A percentile compares a stretch with the other conserved stretches of the same genome.
These are phyloP conservation scores for Apostichopus parvimensis DNA, from an alignment of 35 echinoderm and acorn worm genomes.

Conservation along the genomic window DNA sequence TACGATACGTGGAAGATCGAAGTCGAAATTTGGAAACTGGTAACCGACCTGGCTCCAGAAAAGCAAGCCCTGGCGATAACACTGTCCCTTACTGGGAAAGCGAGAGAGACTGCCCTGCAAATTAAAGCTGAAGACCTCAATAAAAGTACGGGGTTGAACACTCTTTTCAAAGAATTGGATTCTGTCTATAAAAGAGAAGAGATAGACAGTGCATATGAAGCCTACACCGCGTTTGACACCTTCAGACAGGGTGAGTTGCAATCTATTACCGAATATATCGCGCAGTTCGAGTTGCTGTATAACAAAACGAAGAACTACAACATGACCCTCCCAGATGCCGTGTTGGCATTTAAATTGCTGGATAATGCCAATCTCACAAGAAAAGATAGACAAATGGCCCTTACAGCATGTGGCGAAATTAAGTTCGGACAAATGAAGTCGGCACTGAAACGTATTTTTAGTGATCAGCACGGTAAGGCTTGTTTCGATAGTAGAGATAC, in stretches of 20 bases:
- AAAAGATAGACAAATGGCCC: neutral
- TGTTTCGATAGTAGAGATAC: too few species aligned
- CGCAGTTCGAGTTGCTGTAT: neutral
- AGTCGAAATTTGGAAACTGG: neutral
- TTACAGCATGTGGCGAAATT: too few species aligned
- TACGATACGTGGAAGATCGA: too few species aligned
- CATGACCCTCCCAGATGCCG: neutral
- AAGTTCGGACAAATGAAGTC: too few species aligned
- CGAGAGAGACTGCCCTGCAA: neutral
- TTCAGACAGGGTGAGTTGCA: neutral
- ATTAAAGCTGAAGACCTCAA: conserved; percentile 26
- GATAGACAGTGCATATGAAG: neutral
- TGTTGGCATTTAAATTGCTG: too few species aligned
- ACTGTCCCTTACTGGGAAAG: conserved; percentile 32
- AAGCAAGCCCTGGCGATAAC: conserved; percentile 37
- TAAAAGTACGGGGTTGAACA: neutral
- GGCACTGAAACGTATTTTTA: too few species aligned
- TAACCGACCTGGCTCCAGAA: neutral
- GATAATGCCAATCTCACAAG: neutral
- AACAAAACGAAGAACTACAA: too few species aligned
- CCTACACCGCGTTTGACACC: neutral
- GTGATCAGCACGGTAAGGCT: too few species aligned
- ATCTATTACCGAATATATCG: too few species aligned
- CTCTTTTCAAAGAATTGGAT: conserved; percentile 14
- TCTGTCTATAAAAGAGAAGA: conserved; percentile 3